Percentiles rank a stretch among this genome's conserved stretches.
phyloP scores from a whole-genome alignment of 2,888 invertebrate species.

The Apoda limacodes region DNA sequence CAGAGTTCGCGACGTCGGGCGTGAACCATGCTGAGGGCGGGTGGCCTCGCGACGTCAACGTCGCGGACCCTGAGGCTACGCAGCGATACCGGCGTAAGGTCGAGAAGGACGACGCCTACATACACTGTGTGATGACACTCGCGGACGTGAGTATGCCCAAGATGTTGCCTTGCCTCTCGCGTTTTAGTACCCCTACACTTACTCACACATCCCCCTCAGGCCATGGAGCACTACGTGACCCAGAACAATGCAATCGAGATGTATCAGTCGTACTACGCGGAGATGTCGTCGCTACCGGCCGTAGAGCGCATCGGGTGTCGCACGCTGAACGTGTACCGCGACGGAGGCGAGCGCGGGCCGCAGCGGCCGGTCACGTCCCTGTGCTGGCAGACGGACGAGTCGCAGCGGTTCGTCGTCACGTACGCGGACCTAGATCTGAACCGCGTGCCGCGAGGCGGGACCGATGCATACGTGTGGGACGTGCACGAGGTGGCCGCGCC shows the following conservation, averaged over 20 bases:
- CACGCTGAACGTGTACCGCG: conserved; percentile 87
- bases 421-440: conserved; percentile 85
- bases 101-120: conserved; percentile 83
- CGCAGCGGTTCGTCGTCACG: conserved; percentile 82
- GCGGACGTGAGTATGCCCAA: conserved; percentile 33
- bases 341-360: conserved; percentile 65
- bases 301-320: conserved; percentile 75
- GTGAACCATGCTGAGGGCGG: conserved; percentile 84
- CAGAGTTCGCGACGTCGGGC: conserved; percentile 67
- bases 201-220: conserved; percentile 47
- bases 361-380: conserved; percentile 80
- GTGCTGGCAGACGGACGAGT: conserved; percentile 89
- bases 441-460: conserved; percentile 43
- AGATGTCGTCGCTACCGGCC: conserved; percentile 73
- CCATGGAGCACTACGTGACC: conserved; percentile 83
- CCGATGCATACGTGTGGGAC: conserved; percentile 83
- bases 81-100: conserved; percentile 81
- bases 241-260: conserved; percentile 95
- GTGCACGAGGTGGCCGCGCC: conserved; percentile 88
- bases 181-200: too few relatives aligned
- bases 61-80: conserved; percentile 76
- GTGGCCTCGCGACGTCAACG: conserved; percentile 82
- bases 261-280: conserved; percentile 87
- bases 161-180: background rate
- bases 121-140: conserved; percentile 71